Evolutionary conservation across 2,113 vertebrate species (phyloP).

Genomic region (Erythrocercus mccallii): DNA sequence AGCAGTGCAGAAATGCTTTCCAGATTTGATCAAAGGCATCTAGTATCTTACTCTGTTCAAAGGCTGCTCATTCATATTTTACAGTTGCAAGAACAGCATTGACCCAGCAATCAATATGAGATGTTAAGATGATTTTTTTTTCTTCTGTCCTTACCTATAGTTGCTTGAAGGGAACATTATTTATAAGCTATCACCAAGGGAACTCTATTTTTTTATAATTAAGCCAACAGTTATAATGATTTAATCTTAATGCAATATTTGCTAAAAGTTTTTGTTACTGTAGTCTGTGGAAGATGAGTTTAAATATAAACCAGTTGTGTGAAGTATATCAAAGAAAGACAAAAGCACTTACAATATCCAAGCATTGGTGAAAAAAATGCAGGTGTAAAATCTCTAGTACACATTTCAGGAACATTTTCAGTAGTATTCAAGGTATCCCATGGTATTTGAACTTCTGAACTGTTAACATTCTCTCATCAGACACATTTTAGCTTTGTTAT

Average conservation of each 20-base stretch:
- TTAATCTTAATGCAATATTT: neutral
- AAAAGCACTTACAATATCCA: neutral
- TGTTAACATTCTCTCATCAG: neutral
- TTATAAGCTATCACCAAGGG: neutral
- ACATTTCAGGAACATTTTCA: neutral
- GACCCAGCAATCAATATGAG: constrained; percentile 35
- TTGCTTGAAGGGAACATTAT: neutral
- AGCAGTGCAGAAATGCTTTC: neutral
- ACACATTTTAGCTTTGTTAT: neutral
- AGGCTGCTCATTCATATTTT: constrained; percentile 59
- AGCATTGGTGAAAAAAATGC: neutral
- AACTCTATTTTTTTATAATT: neutral
- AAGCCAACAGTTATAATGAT: neutral
- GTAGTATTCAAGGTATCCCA: neutral
- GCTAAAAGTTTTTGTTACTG: neutral
- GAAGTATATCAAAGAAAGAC: neutral
- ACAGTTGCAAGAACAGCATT: constrained; percentile 29
- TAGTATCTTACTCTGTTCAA: constrained; percentile 37
- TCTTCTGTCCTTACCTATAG: neutral
- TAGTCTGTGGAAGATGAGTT: neutral
- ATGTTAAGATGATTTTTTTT: neutral
- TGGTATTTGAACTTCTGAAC: neutral
- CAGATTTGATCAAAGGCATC: constrained; percentile 53
- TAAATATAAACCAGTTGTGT: neutral
- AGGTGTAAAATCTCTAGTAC: neutral